Base-by-base conservation (phyloP, 2,888 invertebrate species). In the Mythimna lalbum region DNA sequence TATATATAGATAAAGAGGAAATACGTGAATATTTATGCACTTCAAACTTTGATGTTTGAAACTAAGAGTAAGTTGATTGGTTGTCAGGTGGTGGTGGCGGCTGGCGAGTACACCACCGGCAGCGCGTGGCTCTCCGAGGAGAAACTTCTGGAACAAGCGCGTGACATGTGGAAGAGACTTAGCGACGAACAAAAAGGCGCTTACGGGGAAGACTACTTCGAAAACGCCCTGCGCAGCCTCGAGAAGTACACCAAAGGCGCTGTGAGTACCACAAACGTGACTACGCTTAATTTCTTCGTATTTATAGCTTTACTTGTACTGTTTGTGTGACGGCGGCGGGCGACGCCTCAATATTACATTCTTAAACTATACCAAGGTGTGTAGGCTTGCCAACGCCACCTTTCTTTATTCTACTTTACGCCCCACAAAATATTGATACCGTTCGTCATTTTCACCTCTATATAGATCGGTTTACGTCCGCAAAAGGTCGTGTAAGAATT, bases 141-240 rank as follows among this genome's bases (percentile, higher is more conserved):
- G 74, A 96, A 97, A 79, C 93, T 97, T 83, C 91, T 97, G 75
- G 97, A 97, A 86, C 97, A 97, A 93, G 98, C 98, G 9, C 97
- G 97, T 76, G 97, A 97, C 86, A 98, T 98, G 98, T 98, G 98
- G 98, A 97, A 97, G 89, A 93, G 98, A 84, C 96, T 97, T 69
- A 97, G 98, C 83, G 98, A 98, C 89, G 97, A 97, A 89, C 97
- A 97, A 87, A 97, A 97, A 87, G 96, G 97, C 49, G 97, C 97
- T 80, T 98, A 98, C 89, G 98, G 98, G 17, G 97, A 98, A 92
- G 97, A 98, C 88, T 97, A 98, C 91, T 98, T 98, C 91, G 98
- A 98, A 89, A 96, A 97, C 78, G 98, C 98, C 72, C 96, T 98
- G 88, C 96, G 98, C 63, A 97, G 98, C 86, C 96, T 98, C 83